These are phyloP conservation scores for Drosophila pseudoananassae DNA, from an alignment of 1,140 invertebrate species.

Conservation along the genomic window DNA sequence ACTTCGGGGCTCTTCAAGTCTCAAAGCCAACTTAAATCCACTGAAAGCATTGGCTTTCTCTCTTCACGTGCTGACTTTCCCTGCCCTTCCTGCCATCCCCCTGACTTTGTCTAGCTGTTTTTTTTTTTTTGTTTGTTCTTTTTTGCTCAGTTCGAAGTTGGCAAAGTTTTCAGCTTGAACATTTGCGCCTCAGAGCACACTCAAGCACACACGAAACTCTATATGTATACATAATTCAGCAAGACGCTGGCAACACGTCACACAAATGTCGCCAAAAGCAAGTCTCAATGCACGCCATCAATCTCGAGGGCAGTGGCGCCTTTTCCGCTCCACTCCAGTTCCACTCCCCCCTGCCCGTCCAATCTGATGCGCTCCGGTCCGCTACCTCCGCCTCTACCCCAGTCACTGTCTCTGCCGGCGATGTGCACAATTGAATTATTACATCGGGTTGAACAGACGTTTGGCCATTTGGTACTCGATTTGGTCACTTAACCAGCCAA, in stretches of 20 bases:
- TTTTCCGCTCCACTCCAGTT: conserved; percentile 2
- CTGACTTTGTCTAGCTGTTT: conserved; percentile 24
- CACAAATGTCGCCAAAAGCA: conserved; percentile 78
- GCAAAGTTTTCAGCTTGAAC: conserved; percentile 76
- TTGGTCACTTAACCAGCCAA: conserved; percentile 70
- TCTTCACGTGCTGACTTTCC: conserved; percentile 50
- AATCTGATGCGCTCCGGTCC: conserved; percentile 1
- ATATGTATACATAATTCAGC: conserved; percentile 69
- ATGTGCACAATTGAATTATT: conserved; percentile 82
- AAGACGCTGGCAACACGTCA: conserved; percentile 73
- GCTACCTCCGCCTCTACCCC: neutral
- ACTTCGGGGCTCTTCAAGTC: conserved; percentile 13
- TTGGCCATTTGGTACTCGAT: conserved; percentile 60
- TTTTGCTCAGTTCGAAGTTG: conserved; percentile 50
- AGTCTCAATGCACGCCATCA: conserved; percentile 79
- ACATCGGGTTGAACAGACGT: conserved; percentile 70
- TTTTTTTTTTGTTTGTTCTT: conserved; percentile 15
- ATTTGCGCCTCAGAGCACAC: conserved; percentile 70
- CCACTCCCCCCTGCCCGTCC: neutral
- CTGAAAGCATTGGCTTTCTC: conserved; percentile 70
- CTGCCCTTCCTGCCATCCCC: neutral
- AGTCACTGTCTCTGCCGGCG: conserved; percentile 10
- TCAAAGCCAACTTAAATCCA: conserved; percentile 76
- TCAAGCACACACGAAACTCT: conserved; percentile 15
- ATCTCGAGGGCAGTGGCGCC: conserved; percentile 53